Percentiles rank a stretch among this genome's conserved stretches.
These are phyloP conservation scores for Sphaerophoria rueppellii DNA, from an alignment of 2,888 invertebrate genomes.

Conservation along the genomic window DNA sequence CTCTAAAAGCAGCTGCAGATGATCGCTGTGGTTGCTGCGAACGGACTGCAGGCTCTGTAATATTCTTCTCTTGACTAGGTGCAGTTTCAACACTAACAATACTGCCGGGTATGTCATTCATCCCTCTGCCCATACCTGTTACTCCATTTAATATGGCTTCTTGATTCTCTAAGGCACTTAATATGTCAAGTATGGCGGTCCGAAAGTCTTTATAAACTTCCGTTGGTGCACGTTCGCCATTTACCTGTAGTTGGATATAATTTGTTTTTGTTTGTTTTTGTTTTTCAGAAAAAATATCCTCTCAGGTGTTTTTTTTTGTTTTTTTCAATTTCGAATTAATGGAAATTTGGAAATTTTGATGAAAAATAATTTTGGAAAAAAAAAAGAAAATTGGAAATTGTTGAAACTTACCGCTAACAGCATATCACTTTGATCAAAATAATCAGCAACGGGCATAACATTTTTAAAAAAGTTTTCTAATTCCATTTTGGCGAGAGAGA, in stretches of 20 bases:
- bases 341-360: background rate
- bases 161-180: constrained; percentile 88
- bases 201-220: constrained; percentile 94
- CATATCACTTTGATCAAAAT: constrained; percentile 94
- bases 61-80: constrained; percentile 82
- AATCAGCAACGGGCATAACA: constrained; percentile 95
- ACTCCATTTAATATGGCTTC: constrained; percentile 85
- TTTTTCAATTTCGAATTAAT: background rate
- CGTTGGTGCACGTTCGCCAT: constrained; percentile 92
- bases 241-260: constrained; percentile 84
- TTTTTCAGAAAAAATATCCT: constrained; percentile 2
- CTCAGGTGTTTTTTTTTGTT: background rate
- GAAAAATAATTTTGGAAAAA: background rate
- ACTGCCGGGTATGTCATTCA: constrained; percentile 85
- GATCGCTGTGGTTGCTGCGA: constrained; percentile 60
- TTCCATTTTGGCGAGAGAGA: constrained; percentile 93
- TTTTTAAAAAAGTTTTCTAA: constrained; percentile 93
- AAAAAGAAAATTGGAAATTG: background rate
- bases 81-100: constrained; percentile 86
- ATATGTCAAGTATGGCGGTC: constrained; percentile 88
- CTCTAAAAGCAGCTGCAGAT: constrained; percentile 57
- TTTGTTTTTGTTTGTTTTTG: no score
- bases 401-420: constrained; percentile 84
- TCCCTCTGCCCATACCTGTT: constrained; percentile 84
- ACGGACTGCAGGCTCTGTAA: constrained; percentile 76